A percentile compares a stretch with the other conserved stretches of the same genome.
These are phyloP conservation scores for Cebus imitator DNA, from an alignment of 2,113 vertebrate species.

Conservation along the genomic window DNA sequence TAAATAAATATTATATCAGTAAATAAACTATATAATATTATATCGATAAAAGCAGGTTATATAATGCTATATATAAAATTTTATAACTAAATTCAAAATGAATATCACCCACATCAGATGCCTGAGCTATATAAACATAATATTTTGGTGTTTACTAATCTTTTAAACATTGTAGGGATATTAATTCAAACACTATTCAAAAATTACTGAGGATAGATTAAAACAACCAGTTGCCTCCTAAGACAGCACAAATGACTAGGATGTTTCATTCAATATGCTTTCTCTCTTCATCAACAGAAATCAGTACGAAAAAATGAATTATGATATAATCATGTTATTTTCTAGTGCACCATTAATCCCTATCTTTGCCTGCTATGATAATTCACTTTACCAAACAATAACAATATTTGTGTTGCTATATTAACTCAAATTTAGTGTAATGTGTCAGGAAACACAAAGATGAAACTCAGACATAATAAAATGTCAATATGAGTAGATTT, in stretches of 20 bases:
- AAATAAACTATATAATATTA: background rate
- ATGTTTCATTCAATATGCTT: background rate
- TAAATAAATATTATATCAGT: background rate
- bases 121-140: background rate
- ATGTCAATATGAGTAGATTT: slow-evolving; percentile 6
- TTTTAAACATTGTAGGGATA: background rate
- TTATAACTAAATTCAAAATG: background rate
- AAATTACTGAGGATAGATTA: background rate
- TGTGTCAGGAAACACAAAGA: slow-evolving; percentile 26
- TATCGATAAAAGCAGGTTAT: background rate
- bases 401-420: slow-evolving; percentile 10
- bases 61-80: background rate
- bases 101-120: background rate
- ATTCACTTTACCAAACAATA: slow-evolving; percentile 55
- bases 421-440: slow-evolving; percentile 40
- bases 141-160: background rate
- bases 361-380: background rate
- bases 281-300: background rate
- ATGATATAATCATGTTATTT: slow-evolving; percentile 26
- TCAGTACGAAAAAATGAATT: slow-evolving; percentile 24
- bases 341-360: background rate
- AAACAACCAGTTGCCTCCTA: background rate
- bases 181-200: background rate
- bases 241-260: background rate
- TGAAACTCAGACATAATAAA: slow-evolving; percentile 19